phyloP scores from a whole-genome alignment of 2,888 invertebrate species.

The Drosophila cyrtoloma region DNA sequence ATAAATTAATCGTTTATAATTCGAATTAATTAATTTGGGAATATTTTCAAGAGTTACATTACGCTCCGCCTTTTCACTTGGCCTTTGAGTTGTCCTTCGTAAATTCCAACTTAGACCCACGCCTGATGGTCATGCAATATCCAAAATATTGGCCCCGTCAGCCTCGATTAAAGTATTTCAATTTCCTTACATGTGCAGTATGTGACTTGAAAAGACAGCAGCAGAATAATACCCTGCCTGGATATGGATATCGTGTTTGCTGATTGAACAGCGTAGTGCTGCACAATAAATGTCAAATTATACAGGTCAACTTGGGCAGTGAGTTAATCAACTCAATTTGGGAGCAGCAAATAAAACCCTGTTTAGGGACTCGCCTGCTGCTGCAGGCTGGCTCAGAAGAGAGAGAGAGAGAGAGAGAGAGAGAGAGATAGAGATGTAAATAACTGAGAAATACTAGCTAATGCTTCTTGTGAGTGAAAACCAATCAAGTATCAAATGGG shows the following conservation, averaged over 20 bases:
- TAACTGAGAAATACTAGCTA: constrained; percentile 12
- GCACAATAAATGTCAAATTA: not conserved
- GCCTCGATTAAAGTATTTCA: constrained; percentile 9
- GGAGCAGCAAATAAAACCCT: not conserved
- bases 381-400: not conserved
- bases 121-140: constrained; percentile 5
- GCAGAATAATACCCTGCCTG: constrained; percentile 10
- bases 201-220: constrained; percentile 17
- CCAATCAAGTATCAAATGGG: constrained; percentile 48
- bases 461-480: constrained; percentile 28
- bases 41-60: not conserved
- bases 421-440: not conserved
- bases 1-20: not conserved
- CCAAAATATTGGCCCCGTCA: not conserved
- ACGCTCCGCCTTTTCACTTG: not conserved
- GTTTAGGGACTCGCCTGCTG: not conserved
- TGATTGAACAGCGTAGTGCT: not conserved
- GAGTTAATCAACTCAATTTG: constrained; percentile 9
- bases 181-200: not conserved
- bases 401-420: not conserved
- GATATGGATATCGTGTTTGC: not conserved
- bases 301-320: not conserved
- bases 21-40: not conserved
- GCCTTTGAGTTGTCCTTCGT: not conserved
- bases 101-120: not conserved